These are phyloP conservation scores for Dascillus cervinus DNA, from an alignment of 2,888 invertebrate genomes.

Conservation along the genomic window DNA sequence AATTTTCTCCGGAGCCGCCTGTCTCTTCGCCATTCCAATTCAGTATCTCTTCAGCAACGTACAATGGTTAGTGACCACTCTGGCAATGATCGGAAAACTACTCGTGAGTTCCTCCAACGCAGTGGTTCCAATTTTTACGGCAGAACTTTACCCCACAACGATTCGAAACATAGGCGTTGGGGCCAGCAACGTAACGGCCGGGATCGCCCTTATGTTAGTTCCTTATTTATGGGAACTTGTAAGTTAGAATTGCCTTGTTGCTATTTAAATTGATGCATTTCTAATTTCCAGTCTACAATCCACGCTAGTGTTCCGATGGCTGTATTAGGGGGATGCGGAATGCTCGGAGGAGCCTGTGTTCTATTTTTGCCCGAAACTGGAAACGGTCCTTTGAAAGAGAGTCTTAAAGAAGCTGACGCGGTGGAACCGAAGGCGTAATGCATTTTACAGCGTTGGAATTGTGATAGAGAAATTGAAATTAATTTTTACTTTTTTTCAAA, in stretches of 20 bases:
- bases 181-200: conserved; percentile 68
- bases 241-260: conserved; percentile 29
- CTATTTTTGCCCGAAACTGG: conserved; percentile 71
- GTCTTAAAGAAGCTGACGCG: conserved; percentile 29
- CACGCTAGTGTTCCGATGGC: conserved; percentile 64
- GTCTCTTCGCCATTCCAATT: conserved; percentile 49
- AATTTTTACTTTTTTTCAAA: no score
- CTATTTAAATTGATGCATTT: neutral
- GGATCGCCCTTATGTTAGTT: conserved; percentile 65
- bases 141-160: conserved; percentile 74
- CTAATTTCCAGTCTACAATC: conserved; percentile 50
- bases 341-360: conserved; percentile 64
- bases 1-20: conserved; percentile 61
- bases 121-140: conserved; percentile 69
- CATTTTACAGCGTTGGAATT: no score
- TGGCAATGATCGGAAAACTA: conserved; percentile 74
- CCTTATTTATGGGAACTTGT: conserved; percentile 74
- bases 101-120: conserved; percentile 72
- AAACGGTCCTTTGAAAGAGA: conserved; percentile 43
- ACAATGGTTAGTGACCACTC: conserved; percentile 63
- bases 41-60: conserved; percentile 47
- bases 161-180: conserved; percentile 71
- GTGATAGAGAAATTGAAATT: no score
- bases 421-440: no score
- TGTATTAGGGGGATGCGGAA: conserved; percentile 59